Base-by-base conservation (phyloP, 2,797 vertebrate genomes). In the Sebastes wilsoni region DNA sequence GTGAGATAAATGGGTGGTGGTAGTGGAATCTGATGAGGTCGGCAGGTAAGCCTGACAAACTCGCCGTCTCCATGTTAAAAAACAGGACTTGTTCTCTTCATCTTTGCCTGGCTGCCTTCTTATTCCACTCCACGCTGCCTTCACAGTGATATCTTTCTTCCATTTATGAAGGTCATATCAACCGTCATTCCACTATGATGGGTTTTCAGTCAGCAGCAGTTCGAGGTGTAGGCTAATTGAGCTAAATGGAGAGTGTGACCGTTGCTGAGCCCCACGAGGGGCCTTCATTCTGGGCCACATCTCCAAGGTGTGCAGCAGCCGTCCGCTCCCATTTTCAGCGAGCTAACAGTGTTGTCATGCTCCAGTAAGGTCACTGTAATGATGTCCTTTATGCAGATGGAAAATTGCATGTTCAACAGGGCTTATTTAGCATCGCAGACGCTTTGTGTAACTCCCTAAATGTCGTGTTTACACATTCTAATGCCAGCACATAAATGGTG, bases 231-330 rank as follows among this genome's bases (percentile, higher is more conserved):
- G 85, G 87, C 74, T 94, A 92, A 91, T 86, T 85, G 89, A 87
- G 86, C 83, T 89, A 91, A 92, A 90, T 81, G 75, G 79, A 81
- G 73, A 80, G 71, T 32, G 75, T 79, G 83, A 83, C 80, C 38
- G 18, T 36, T 38, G 55, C 59, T 36, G 60, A 69, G 65, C 66
- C 85, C 71, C 89, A 46, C 1, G 49, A 82, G 91, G 81, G 67
- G 49, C 79, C 72, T 77, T 79, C 38, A 84, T 91, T 92, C 89
- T 90, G 73, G 90, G 88, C 81, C 87, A 89, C 75, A 80, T 93
- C 87, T 91, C 92, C 55, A 79, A 85, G 83, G 85, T 86, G 79
- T 76, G 52, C 69, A 81, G 75, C 56, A 87, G 81, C 64, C 70
- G 66, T 81, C 66, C 28, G 42, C 75, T 87, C 86, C 84, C 65